Evolutionary conservation across 1,140 invertebrate genomes (phyloP), one percentile per base, ranked within the genome.

Genomic region (Drosophila orena): DNA sequence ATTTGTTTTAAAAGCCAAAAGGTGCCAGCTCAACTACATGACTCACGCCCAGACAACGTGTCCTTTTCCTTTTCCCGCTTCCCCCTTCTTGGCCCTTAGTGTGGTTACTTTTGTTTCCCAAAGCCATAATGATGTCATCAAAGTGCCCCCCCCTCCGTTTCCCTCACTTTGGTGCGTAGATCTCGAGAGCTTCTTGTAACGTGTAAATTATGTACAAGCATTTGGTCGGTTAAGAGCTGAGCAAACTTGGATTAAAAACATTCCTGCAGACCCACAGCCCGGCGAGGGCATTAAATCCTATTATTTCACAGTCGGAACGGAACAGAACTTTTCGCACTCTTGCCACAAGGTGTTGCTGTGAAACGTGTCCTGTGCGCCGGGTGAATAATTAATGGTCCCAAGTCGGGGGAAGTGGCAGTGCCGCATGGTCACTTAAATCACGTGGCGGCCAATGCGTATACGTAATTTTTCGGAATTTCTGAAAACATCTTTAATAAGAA

Each of bases 51-150:
- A 65, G 40, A 53, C 44, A 52, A 47, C 59, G 44, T 60, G 54
- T 46, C 15, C 37, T 38, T 38, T 12, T 14, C 12, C 30, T 38
- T 12, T 14, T 4, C 30, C 37, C 35, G 22, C 42, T 30, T 12
- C 35, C 47, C 34, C 34, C 11, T 42, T 8, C 37, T 15, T 43
- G 42, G 44, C 38, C 46, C 44, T 35, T 52, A 47, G 58, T 88
- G 83, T 58, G 83, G 83, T 86, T 86, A 86, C 83, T 88, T 86
- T 89, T 89, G 83, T 83, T 89, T 69, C 71, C 70, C 70, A 83
- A 86, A 72, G 80, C 64, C 84, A 88, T 88, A 89, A 89, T 88
- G 84, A 88, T 88, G 84, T 88, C 84, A 88, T 88, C 84, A 79
- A 77, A 77, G 58, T 22, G 47, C 47, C 22, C 73, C 22, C 73